Conservation (phyloP, 2,797 vertebrate species). For the Intellagama lesueurii region DNA sequence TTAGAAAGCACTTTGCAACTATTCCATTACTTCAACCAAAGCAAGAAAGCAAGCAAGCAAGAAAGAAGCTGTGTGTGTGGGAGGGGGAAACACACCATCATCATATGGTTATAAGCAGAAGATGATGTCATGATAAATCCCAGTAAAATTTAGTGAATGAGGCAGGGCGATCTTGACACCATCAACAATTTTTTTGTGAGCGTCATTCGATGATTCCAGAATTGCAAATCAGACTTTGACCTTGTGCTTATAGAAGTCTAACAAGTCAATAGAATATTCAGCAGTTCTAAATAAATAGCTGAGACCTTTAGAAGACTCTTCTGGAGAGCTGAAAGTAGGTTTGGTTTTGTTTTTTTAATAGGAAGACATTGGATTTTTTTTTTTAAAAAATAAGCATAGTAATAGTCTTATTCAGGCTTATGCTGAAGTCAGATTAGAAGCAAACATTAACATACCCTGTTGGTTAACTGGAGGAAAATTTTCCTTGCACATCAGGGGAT, state of each 20-base stretch:
- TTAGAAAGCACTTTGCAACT: too few relatives aligned
- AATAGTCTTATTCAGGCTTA: not conserved
- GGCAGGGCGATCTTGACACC: not conserved
- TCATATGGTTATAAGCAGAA: too few relatives aligned
- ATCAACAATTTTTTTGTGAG: not conserved
- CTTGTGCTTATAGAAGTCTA: not conserved
- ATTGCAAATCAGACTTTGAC: not conserved
- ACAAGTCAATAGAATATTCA: not conserved
- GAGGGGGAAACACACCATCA: too few relatives aligned
- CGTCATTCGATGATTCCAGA: not conserved
- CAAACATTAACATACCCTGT: not conserved
- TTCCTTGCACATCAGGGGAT: not conserved
- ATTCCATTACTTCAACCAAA: too few relatives aligned
- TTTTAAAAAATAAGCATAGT: not conserved
- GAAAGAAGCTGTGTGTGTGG: too few relatives aligned
- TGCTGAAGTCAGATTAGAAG: not conserved
- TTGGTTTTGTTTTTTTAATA: too few relatives aligned
- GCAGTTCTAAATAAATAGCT: not conserved
- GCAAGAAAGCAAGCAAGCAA: too few relatives aligned
- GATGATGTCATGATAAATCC: too few relatives aligned
- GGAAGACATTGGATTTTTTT: not conserved
- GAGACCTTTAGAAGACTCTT: too few relatives aligned
- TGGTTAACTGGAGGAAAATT: not conserved
- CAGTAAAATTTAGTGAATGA: too few relatives aligned
- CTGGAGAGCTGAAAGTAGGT: too few relatives aligned